Conservation (phyloP, 2,888 invertebrate species). For the Agelastica alni region DNA sequence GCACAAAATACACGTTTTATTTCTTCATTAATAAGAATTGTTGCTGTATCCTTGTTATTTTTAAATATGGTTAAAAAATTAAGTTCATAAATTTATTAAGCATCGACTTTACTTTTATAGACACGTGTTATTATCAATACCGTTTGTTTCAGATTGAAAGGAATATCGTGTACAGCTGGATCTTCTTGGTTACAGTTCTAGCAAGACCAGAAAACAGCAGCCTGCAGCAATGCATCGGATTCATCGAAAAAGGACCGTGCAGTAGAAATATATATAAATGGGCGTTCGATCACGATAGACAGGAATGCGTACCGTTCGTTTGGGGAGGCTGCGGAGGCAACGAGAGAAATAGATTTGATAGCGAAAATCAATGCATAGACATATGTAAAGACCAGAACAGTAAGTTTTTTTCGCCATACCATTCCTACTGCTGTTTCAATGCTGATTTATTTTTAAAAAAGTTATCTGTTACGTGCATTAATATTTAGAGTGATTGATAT, state of each 20-base stretch:
- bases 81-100: too few species aligned
- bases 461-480: too few species aligned
- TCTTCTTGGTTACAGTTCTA: conserved; percentile 30
- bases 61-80: too few species aligned
- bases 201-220: conserved; percentile 38
- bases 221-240: conserved; percentile 57
- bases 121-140: background rate
- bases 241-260: conserved; percentile 52
- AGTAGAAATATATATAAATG: conserved; percentile 70
- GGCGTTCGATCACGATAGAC: conserved; percentile 65
- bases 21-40: too few species aligned
- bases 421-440: too few species aligned
- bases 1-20: too few species aligned
- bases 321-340: conserved; percentile 75
- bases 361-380: conserved; percentile 68
- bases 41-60: too few species aligned
- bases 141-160: conserved; percentile 31
- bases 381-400: conserved; percentile 66
- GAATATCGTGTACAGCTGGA: conserved; percentile 29
- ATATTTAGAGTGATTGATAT: too few species aligned
- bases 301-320: conserved; percentile 65
- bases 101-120: too few species aligned
- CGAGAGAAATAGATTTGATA: conserved; percentile 68
- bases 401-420: conserved; percentile 55
- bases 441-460: too few species aligned